phyloP scores from a whole-genome alignment of 2,113 vertebrate species.

The Hepsetus odoe region DNA sequence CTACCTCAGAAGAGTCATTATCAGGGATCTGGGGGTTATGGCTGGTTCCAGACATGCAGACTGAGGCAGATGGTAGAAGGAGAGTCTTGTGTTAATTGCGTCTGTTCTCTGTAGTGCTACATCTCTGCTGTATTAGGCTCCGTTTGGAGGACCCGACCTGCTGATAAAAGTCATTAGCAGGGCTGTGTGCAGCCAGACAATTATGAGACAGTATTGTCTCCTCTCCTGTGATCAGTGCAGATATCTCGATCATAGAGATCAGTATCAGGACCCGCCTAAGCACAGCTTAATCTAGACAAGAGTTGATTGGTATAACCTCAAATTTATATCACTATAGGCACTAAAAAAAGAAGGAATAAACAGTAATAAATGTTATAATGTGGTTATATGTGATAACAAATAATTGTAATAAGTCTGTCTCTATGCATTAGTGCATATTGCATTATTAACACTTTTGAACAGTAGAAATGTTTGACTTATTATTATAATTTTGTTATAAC shows the following conservation, averaged over 20 bases:
- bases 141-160: conserved; percentile 29
- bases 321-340: not conserved
- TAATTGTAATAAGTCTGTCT: too few relatives aligned
- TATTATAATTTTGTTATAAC: too few relatives aligned
- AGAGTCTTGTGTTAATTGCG: conserved; percentile 38
- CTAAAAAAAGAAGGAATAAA: too few relatives aligned
- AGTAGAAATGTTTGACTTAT: too few relatives aligned
- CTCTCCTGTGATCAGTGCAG: conserved; percentile 10
- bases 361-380: too few relatives aligned
- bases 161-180: conserved; percentile 49
- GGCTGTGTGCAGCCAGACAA: conserved; percentile 31
- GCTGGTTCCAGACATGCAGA: conserved; percentile 37
- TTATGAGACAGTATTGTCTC: conserved; percentile 13
- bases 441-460: too few relatives aligned
- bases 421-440: too few relatives aligned
- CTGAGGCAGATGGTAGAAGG: conserved; percentile 4
- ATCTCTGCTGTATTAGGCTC: conserved; percentile 38
- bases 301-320: not conserved
- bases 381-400: too few relatives aligned
- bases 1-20: conserved; percentile 23
- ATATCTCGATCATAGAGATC: conserved; percentile 47
- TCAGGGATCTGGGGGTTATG: conserved; percentile 26
- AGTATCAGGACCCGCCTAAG: conserved; percentile 20
- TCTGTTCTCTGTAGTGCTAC: conserved; percentile 25
- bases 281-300: not conserved